Conservation (phyloP, 2,888 invertebrate species). For the Caenorhabditis sinica region DNA sequence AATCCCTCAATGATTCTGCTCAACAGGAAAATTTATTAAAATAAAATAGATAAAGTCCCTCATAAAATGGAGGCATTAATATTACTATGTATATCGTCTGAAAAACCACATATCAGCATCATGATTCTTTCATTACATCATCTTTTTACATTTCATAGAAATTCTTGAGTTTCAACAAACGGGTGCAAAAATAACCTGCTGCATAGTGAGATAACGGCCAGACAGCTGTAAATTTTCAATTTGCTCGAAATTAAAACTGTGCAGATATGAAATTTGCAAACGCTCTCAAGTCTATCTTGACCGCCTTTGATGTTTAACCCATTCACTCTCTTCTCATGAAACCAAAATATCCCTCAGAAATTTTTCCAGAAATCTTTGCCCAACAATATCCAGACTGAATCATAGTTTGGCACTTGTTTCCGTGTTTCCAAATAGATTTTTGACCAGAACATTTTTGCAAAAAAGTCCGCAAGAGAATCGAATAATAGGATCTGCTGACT, state of each 20-base stretch:
- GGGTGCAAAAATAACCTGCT: constrained; percentile 1
- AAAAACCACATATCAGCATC: no score
- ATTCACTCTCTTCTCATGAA: not conserved
- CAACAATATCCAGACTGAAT: no score
- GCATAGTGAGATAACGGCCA: not conserved
- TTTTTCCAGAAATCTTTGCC: no score
- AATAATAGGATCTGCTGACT: not conserved
- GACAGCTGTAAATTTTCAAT: not conserved
- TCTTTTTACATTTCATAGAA: not conserved
- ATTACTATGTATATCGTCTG: no score
- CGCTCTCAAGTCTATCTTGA: not conserved
- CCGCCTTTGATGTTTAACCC: not conserved
- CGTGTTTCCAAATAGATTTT: no score
- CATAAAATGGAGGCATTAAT: no score
- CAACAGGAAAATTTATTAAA: no score
- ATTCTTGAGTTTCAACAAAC: constrained; percentile 8
- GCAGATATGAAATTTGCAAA: not conserved
- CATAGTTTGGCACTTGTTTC: no score
- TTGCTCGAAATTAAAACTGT: not conserved
- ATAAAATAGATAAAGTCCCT: no score
- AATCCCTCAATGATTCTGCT: no score
- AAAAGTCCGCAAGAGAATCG: not conserved
- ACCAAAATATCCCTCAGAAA: no score
- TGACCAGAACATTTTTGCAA: not conserved
- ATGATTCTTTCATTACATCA: not conserved